A percentile compares a stretch with the other conserved stretches of the same genome.
These are phyloP conservation scores for Heterocephalus glaber DNA, from an alignment of 2,113 vertebrate genomes.

Conservation along the genomic window DNA sequence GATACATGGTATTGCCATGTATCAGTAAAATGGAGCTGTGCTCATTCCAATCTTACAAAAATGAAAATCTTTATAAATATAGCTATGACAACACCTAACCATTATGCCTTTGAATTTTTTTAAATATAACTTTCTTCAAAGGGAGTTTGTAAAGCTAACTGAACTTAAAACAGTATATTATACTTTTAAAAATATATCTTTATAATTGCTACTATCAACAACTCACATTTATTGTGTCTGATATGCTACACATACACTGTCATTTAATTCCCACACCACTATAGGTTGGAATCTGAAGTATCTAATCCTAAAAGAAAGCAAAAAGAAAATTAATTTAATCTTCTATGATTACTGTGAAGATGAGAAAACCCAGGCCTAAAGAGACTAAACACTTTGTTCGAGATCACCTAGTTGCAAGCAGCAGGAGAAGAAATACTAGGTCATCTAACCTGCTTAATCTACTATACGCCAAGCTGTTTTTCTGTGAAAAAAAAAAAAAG, in stretches of 20 bases:
- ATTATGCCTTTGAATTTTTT: not conserved
- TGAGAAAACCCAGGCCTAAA: not conserved
- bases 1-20: not conserved
- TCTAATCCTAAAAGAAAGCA: conserved; percentile 36
- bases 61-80: conserved; percentile 37
- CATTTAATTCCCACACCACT: not conserved
- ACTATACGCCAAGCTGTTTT: not conserved
- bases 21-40: not conserved
- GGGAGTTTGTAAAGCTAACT: not conserved
- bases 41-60: not conserved
- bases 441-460: not conserved
- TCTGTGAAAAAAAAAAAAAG: not conserved
- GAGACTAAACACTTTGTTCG: not conserved
- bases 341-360: not conserved
- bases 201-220: conserved; percentile 37
- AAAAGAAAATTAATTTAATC: not conserved
- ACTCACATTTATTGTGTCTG: not conserved
- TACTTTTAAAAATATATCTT: not conserved
- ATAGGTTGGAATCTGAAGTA: not conserved
- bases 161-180: conserved; percentile 24
- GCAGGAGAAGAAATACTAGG: not conserved
- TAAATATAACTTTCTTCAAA: not conserved
- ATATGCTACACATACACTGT: not conserved
- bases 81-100: not conserved
- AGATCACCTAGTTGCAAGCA: not conserved